A percentile compares a stretch with the other conserved stretches of the same genome.
phyloP scores from a whole-genome alignment of 2,888 invertebrate species.

The Synergus umbraculus region DNA sequence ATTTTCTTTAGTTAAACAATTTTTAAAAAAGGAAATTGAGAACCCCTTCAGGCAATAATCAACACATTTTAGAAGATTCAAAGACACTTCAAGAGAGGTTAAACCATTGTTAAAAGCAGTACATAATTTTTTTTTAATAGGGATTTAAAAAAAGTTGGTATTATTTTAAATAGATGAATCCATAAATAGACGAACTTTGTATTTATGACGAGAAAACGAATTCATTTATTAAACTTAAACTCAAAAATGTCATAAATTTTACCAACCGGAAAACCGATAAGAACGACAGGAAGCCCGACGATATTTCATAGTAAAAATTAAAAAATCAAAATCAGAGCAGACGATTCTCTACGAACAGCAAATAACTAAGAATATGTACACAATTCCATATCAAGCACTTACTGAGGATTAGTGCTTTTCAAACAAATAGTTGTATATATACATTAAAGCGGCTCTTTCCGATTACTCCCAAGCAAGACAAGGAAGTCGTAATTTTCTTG shows the following conservation, averaged over 20 bases:
- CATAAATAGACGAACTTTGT: not conserved
- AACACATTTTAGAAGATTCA: no score
- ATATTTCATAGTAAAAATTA: not conserved
- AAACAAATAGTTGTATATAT: not conserved
- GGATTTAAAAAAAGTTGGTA: no score
- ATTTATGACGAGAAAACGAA: not conserved
- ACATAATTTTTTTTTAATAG: no score
- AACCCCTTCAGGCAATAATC: no score
- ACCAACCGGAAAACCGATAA: constrained; percentile 19
- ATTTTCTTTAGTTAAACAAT: no score
- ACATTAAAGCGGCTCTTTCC: not conserved
- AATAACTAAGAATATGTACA: not conserved
- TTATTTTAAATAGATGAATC: no score
- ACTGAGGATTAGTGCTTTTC: not conserved
- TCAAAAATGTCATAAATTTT: not conserved
- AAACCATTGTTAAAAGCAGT: no score
- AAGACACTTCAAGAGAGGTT: no score
- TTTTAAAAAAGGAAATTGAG: no score
- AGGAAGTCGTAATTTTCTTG: not conserved
- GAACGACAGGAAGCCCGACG: not conserved
- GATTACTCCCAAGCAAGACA: not conserved
- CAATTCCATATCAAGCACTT: constrained; percentile 3
- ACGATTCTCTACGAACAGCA: not conserved
- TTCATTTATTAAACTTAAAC: no score
- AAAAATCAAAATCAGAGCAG: not conserved